These are phyloP conservation scores for Balaenoptera acutorostrata DNA, from an alignment of 2,113 vertebrate genomes.

Conservation along the genomic window DNA sequence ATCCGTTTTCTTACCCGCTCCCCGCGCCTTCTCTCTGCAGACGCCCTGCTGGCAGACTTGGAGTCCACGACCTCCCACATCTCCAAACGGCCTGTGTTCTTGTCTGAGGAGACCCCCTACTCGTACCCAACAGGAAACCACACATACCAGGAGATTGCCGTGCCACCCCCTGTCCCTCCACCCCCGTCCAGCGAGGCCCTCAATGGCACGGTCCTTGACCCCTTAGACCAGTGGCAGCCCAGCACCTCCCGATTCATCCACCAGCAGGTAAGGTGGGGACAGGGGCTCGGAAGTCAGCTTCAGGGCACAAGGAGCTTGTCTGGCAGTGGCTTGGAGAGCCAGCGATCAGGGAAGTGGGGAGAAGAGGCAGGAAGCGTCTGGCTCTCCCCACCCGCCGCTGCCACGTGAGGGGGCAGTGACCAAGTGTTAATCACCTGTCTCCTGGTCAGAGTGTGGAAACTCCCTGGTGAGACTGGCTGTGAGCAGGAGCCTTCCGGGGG, in stretches of 20 bases:
- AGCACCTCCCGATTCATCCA: conserved; percentile 80
- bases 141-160: conserved; percentile 88
- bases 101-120: conserved; percentile 93
- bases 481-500: neutral
- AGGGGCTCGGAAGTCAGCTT: neutral
- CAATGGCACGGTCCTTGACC: conserved; percentile 89
- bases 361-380: neutral
- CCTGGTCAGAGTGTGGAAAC: conserved; percentile 40
- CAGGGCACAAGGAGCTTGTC: neutral
- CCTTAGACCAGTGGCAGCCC: conserved; percentile 83
- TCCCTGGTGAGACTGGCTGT: conserved; percentile 49
- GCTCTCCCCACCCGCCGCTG: neutral
- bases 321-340: no score
- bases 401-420: conserved; percentile 32
- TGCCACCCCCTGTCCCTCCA: conserved; percentile 90
- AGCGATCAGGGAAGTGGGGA: neutral
- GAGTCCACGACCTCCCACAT: conserved; percentile 98
- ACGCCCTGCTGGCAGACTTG: conserved; percentile 94
- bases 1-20: neutral
- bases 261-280: conserved; percentile 84
- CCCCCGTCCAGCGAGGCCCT: conserved; percentile 91
- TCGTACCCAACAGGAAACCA: conserved; percentile 92
- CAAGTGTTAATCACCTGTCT: conserved; percentile 73
- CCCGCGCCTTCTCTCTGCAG: conserved; percentile 67
- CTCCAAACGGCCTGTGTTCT: conserved; percentile 92